Evolutionary conservation across 2,113 vertebrate species (phyloP), one percentile per base, ranked within the genome.

Genomic region (Neodon shergylaensis): DNA sequence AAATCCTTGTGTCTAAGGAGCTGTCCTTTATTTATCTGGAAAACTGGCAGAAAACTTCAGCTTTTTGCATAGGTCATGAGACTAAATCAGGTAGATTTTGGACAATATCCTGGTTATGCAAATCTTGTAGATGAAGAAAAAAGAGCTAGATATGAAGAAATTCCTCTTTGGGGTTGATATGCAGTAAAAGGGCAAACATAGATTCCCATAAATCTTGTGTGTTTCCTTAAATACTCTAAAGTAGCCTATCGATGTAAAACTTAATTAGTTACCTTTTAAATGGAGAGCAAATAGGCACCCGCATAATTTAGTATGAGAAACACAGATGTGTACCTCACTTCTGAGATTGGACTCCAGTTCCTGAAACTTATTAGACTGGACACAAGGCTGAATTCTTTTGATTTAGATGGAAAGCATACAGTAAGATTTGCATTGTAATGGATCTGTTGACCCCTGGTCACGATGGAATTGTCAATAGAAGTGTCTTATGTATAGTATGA

Each of bases 401-500:
- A 97, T 97, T 97, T 97, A 96, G 95, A 97, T 94, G 84, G 95
- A 97, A 96, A 92, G 91, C 95, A 94, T 95, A 97, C 78, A 93
- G 96, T 82, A 96, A 96, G 88, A 98, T 97, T 96, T 97, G 90
- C 96, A 98, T 98, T 95, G 96, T 97, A 97, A 98, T 96, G 94
- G 95, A 92, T 91, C 94, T 96, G 97, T 17, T 98, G 96, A 97
- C 97, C 96, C 93, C 88, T 97, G 96, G 96, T 97, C 97, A 97
- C 96, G 97, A 97, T 92, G 92, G 95, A 94, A 98, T 96, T 98
- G 97, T 98, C 97, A 97, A 96, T 97, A 98, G 76, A 96, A 97
- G 95, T 96, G 84, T 96, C 97, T 97, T 81, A 92, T 93, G 91
- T 90, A 97, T 63, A 84, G 87, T 92, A 97, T 96, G 95, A 97